Conservation (phyloP, 1,140 invertebrate species). For the Pogonomyrmex californicus region DNA sequence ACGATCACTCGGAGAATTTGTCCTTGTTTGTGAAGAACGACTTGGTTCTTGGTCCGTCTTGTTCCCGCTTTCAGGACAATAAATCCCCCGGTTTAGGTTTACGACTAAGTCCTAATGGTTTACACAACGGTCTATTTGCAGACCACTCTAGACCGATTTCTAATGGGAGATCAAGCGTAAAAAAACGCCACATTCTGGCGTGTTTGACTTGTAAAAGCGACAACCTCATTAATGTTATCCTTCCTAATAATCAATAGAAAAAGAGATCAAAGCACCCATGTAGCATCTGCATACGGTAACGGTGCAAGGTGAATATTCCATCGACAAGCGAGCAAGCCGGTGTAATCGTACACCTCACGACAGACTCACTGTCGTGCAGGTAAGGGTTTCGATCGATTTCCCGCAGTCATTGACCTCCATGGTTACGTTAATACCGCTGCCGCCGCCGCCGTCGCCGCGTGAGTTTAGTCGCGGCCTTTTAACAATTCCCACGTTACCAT, state of each 20-base stretch:
- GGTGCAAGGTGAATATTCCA: conserved; percentile 38
- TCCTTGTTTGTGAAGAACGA: conserved; percentile 33
- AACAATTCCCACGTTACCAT: conserved; percentile 7
- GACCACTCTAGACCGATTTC: background rate
- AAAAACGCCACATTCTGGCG: background rate
- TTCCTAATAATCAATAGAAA: background rate
- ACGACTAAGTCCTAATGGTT: conserved; percentile 11
- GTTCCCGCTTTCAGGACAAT: background rate
- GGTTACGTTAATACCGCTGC: conserved; percentile 61
- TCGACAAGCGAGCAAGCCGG: conserved; percentile 7
- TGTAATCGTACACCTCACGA: conserved; percentile 41
- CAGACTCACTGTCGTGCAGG: conserved; percentile 57
- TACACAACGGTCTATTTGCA: background rate
- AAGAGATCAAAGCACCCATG: background rate
- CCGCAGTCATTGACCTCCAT: conserved; percentile 77
- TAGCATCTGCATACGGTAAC: background rate
- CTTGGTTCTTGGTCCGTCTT: conserved; percentile 6
- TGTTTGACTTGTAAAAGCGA: background rate
- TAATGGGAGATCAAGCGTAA: background rate
- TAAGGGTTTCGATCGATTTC: conserved; percentile 74
- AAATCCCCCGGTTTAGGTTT: conserved; percentile 21
- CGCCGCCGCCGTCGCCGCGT: conserved; percentile 4
- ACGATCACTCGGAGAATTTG: conserved; percentile 42
- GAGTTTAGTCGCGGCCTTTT: conserved; percentile 28
- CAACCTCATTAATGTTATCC: background rate